Base-by-base conservation (phyloP, 2,797 vertebrate species). In the Phylloscopus collybita region DNA sequence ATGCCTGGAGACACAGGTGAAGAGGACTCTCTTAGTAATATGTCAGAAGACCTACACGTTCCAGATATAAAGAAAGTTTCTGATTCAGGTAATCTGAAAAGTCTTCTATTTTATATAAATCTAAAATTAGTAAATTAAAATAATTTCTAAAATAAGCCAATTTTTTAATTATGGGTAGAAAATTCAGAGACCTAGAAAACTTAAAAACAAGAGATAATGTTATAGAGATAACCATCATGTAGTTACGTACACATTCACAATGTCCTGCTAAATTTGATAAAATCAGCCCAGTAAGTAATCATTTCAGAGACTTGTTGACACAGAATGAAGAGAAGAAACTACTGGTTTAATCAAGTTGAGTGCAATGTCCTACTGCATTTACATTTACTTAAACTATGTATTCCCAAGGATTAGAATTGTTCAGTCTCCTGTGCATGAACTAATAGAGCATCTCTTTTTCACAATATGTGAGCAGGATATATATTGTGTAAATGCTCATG, bases 11-110 rank as follows among this genome's bases (percentile, higher is more conserved):
- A 97, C 69, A 73, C 66, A 78, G 92, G 76, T 86, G 91, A 97
- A 96, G 96, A 97, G 50, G 96, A 96, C 29, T 95, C 93, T 74
- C 30, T 92, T 67, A 96, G 92, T 75, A 95, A 81, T 67, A 67
- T 74, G 16, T 94, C 97, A 81, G 93, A 95, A 97, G 93, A 97
- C 38, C 92, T 87, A 60, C 90, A 6, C 69, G 44, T 89, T 86
- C 92, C 89, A 92, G 84, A 95, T 62, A 79, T 6, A 93, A 97
- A 96, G 91, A 95, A 95, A 96, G 80, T 90, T 92, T 86, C 94
- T 88, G 72, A 93, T 45, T 79, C 88, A 97, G 97, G 96, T 97
- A 97, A 97, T 81, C 36, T 27, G 22, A 51, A 84, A 94, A 70
- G 42, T 71, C 26, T 92, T 94, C 45, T 89, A 11, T 49, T 90